Evolutionary conservation across 2,888 invertebrate genomes (phyloP).

Genomic region (Agriopis aurantiaria): DNA sequence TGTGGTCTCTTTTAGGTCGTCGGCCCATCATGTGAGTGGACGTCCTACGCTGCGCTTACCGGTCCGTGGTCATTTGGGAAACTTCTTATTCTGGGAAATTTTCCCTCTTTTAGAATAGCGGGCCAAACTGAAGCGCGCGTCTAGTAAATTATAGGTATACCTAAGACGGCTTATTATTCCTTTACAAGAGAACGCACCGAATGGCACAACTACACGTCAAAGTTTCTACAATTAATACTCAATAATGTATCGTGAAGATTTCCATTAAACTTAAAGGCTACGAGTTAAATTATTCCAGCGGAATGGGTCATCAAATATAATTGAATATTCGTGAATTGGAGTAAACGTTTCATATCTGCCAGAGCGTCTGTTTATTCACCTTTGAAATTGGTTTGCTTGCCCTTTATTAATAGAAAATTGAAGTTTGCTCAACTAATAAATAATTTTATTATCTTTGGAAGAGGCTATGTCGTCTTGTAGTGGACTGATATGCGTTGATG

Average conservation of each 20-base stretch:
- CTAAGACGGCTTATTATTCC: no score
- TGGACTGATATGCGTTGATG: no score
- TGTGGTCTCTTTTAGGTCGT: no score
- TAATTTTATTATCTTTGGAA: no score
- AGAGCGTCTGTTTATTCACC: constrained; percentile 21
- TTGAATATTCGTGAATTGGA: constrained; percentile 45
- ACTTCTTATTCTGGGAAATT: no score
- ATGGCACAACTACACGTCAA: neutral
- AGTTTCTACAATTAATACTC: neutral
- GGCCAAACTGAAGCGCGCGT: no score
- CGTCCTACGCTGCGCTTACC: no score
- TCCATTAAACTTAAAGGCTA: constrained; percentile 13
- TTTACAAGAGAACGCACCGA: neutral
- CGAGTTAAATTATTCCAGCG: constrained; percentile 14
- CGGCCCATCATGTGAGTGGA: no score
- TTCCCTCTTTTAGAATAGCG: no score
- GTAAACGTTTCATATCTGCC: constrained; percentile 45
- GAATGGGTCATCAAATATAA: constrained; percentile 42
- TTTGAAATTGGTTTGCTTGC: constrained; percentile 36
- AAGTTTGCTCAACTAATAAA: constrained; percentile 1
- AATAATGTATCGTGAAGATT: neutral
- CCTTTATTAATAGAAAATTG: constrained; percentile 19
- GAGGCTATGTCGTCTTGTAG: no score
- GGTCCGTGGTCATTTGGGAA: no score
- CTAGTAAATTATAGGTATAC: no score